Base-by-base conservation (phyloP, 1,140 invertebrate species). In the Drosophila azteca region DNA sequence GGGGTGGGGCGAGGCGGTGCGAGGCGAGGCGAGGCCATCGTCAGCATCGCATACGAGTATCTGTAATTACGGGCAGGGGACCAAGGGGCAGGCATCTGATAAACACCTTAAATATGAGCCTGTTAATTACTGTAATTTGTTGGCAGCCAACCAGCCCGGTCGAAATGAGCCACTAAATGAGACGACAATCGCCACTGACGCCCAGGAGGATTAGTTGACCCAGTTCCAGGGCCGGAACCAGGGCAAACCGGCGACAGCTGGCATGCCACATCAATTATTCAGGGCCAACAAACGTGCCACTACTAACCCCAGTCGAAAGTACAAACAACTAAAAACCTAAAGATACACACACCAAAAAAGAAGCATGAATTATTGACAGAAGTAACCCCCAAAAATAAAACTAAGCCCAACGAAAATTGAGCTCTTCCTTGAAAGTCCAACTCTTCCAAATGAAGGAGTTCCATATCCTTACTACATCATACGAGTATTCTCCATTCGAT, bases 41-140 rank as follows among this genome's bases (percentile, higher is more conserved):
- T 53, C 51, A 11, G 17, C 54, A 45, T 29, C 72, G 53, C 43
- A 66, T 65, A 74, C 58, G 60, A 41, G 52, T 71, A 50, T 48
- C 31, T 39, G 69, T 75, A 55, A 76, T 76, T 76, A 72, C 8
- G 49, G 43, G 39, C 31, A 57, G 53, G 22, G 7, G 7, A 41
- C 11, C 13, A 20, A 20, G 1, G 13, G 46, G 46, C 53, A 45
- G 53, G 22, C 71, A 74, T 74, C 61, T 77, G 82, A 78, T 85
- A 79, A 85, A 82, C 82, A 85, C 82, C 81, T 84, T 45, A 49
- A 73, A 70, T 67, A 63, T 87, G 58, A 68, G 58, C 55, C 62
- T 52, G 61, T 82, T 88, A 87, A 87, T 87, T 79, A 87, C 75
- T 63, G 75, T 82, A 82, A 87, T 87, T 82, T 77, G 46, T 67